Evolutionary conservation across 2,113 vertebrate species (phyloP).

Genomic region (Leucoraja erinaceus): DNA sequence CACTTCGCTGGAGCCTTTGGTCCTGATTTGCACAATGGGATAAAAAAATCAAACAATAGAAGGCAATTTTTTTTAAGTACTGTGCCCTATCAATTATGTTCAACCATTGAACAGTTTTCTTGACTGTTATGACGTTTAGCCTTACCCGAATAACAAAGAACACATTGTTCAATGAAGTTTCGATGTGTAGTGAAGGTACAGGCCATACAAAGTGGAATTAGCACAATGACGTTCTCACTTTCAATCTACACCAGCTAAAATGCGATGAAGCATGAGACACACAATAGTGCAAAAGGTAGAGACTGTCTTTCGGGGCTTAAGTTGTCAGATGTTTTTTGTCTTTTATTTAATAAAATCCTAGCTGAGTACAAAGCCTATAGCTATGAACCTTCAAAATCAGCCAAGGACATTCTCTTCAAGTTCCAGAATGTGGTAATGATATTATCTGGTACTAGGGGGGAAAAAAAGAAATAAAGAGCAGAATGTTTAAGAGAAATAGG

Average conservation of each 20-base stretch:
- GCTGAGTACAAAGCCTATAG: not conserved
- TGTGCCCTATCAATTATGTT: not conserved
- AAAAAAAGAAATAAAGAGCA: not conserved
- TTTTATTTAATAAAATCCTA: not conserved
- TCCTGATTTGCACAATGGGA: not conserved
- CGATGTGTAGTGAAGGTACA: conserved; percentile 7
- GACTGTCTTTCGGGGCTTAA: not conserved
- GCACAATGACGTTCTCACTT: not conserved
- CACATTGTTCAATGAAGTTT: not conserved
- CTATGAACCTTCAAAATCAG: not conserved
- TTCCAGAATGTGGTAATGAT: not conserved
- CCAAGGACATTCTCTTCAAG: not conserved
- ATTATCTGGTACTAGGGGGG: not conserved
- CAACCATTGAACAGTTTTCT: not conserved
- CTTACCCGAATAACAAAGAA: conserved; percentile 4
- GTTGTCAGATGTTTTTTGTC: not conserved
- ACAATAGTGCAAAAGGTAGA: not conserved
- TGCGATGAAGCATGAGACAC: conserved; percentile 26
- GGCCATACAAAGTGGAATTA: conserved; percentile 27
- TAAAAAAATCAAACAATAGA: not conserved
- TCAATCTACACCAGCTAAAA: not conserved
- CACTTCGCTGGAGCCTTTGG: not conserved
- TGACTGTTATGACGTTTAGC: conserved; percentile 1
- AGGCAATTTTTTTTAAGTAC: not conserved
- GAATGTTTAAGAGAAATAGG: not conserved